Base-by-base conservation (phyloP, 2,797 vertebrate species). In the Tiaroga cobitis region DNA sequence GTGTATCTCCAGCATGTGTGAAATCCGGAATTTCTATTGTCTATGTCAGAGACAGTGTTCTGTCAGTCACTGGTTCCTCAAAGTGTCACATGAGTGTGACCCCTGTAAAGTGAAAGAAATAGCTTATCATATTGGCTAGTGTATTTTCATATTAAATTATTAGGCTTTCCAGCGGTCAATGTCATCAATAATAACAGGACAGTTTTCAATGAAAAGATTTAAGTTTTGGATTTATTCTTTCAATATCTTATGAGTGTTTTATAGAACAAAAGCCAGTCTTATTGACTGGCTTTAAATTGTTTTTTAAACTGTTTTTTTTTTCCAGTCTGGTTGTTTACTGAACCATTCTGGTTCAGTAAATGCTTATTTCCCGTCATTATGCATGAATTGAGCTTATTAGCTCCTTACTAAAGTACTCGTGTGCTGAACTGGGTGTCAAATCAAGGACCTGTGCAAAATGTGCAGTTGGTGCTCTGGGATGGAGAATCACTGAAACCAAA, bases 11-110 rank as follows among this genome's bases (percentile, higher is more conserved):
- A 46, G 41, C 13, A 70, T 84, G 59, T 78, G 75, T 34, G 65
- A 79, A 84, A 79, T 46, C 65, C 41, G 75, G 83, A 84, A 70
- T 70, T 84, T 84, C 19, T 79, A 70, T 65, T 10, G 37, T 37
- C 37, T 37, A 37, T 37, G 34, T 59, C 11, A 56, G 39, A 68
- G 43, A 41, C 7, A 8, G 9, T 29, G 49, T 59, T 78, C 26
- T 72, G 83, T 84, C 13, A 10, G 34, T 69, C 19, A 72, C 11
- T 34, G 65, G 26, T 84, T 84, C 83, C 83, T 84, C 67, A 68
- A 39, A 68, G 46, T 21, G 11, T 83, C 59, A 83, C 61, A 68
- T 69, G 80, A 56, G 32, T 3, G 8, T 16, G 18, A 41, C 54
- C 61, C 16, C 39, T 77, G n/a, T 13, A 39, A 74, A 29, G 0